Conservation (phyloP, 2,113 vertebrate genomes). For the Grantiella picta region DNA sequence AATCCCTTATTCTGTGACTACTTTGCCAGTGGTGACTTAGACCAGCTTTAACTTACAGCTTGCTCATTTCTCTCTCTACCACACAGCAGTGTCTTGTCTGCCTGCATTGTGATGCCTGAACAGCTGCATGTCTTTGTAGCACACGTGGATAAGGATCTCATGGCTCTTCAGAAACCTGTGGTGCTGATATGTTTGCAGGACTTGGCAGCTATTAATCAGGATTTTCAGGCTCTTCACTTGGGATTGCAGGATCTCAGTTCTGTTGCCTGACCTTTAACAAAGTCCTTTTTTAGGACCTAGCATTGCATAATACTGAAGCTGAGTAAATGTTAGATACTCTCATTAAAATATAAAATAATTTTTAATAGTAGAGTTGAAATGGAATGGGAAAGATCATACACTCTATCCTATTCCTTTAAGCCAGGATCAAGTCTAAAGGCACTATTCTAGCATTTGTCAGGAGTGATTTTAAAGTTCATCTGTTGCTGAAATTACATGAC, state of each 20-base stretch:
- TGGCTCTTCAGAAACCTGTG: not conserved
- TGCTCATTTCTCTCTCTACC: fast-evolving
- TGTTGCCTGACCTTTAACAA: not conserved
- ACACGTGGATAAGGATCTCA: not conserved
- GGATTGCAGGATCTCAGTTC: not conserved
- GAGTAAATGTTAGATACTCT: not conserved
- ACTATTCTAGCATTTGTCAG: not conserved
- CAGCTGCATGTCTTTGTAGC: not conserved
- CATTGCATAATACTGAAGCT: not conserved
- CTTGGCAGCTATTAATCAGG: not conserved
- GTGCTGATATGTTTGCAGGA: not conserved
- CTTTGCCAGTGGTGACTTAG: not conserved
- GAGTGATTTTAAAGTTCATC: not conserved
- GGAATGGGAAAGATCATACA: not conserved
- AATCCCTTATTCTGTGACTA: not conserved
- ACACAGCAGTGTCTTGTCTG: not conserved
- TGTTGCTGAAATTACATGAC: not conserved
- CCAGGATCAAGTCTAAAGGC: not conserved
- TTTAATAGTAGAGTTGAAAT: not conserved
- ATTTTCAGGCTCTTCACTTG: not conserved
- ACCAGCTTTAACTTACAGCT: not conserved
- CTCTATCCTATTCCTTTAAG: not conserved
- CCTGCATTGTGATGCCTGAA: not conserved
- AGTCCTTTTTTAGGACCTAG: not conserved
- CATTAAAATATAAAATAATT: not conserved